Evolutionary conservation across 2,888 invertebrate genomes (phyloP), one percentile per base, ranked within the genome.

Genomic region (Agrotis ipsilon): DNA sequence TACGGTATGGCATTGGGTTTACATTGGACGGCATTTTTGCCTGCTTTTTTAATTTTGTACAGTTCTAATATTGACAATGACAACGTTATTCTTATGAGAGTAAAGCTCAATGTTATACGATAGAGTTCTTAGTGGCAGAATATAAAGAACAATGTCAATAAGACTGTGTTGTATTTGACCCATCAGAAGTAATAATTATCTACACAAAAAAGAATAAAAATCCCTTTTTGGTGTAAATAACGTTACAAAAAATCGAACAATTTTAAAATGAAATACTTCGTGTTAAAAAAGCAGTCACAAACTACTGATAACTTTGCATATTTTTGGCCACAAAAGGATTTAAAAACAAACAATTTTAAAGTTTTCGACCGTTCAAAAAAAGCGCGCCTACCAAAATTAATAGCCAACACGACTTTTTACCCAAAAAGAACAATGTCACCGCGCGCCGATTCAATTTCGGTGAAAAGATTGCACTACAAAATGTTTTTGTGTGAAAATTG

Each of bases 401-500:
- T 79, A 68, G 57, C 48, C 52, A 64, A 52, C 68, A 60, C 24
- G 18, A 19, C 39, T 64, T 74, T 80, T 78, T 66, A 64, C 2
- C 54, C 65, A 80, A 78, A 62, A 52, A 71, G 78, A 78, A 80
- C 62, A 65, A 66, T 70, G 75, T 72, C 80, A 75, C 74, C 76
- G 59, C 39, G 9, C 39, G 11, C 80, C 72, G 78, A 86, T 86
- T 87, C 75, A 85, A 87, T 88, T 86, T 75, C 64, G 63, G 21
- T 51, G 60, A 78, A 84, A 84, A 87, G 88, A 76, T 46, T 74
- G 62, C 61, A 64, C 66, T 64, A 75, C 66, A 79, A 83, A 85
- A 84, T 78, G 70, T 70, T 83, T 85, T 82, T 83, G 81, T 79
- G 72, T 62, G 59, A 80, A 81, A 82, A 83, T 81, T 69, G 73